Conservation (phyloP, 2,113 vertebrate genomes). For the Manacus vitellinus region DNA sequence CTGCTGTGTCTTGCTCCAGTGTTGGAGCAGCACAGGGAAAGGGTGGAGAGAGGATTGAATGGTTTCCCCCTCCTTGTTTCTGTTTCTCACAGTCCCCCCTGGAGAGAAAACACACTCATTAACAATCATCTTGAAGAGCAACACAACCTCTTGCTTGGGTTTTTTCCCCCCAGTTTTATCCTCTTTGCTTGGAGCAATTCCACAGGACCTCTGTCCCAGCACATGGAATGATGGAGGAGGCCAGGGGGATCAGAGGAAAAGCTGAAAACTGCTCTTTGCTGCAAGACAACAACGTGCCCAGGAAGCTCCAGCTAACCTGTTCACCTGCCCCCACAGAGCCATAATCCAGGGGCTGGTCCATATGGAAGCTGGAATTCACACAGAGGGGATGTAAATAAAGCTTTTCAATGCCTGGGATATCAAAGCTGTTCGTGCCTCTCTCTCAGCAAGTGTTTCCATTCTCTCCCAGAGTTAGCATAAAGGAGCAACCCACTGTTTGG, state of each 20-base stretch:
- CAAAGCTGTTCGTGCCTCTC: slow-evolving; percentile 69
- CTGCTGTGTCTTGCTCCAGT: neutral
- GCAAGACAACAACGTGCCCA: slow-evolving; percentile 41
- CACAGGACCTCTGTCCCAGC: neutral
- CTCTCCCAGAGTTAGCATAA: slow-evolving; percentile 72
- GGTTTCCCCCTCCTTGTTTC: neutral
- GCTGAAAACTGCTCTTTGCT: slow-evolving; percentile 33
- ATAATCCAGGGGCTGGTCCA: slow-evolving; percentile 52
- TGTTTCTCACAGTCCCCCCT: neutral
- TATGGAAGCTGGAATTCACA: slow-evolving; percentile 64
- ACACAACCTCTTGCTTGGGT: neutral
- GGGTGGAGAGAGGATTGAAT: neutral
- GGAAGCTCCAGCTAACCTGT: slow-evolving; percentile 53
- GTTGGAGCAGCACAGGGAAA: neutral
- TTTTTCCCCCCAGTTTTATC: neutral
- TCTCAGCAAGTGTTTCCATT: slow-evolving; percentile 72
- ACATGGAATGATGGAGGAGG: neutral
- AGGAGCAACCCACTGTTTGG: slow-evolving; percentile 68
- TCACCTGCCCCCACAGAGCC: slow-evolving; percentile 55
- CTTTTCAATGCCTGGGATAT: slow-evolving; percentile 56
- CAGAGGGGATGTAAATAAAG: slow-evolving; percentile 74
- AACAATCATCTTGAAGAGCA: neutral
- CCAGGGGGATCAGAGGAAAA: slow-evolving; percentile 6
- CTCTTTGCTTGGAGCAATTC: neutral
- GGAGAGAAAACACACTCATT: neutral